Evolutionary conservation across 2,113 vertebrate species (phyloP), one percentile per base, ranked within the genome.

Genomic region (Numenius arquata): DNA sequence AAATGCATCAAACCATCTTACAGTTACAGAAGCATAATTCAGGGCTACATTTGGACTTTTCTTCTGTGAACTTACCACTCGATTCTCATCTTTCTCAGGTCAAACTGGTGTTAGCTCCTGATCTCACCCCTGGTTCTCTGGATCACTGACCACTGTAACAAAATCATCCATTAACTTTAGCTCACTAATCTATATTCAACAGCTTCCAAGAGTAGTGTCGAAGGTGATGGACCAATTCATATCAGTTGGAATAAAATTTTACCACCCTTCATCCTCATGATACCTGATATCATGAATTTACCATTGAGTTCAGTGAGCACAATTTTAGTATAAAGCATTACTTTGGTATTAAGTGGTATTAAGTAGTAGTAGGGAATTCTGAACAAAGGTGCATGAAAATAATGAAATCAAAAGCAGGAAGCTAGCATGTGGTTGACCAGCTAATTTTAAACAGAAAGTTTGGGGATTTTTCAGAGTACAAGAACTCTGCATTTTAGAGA

Each of bases 361-460:
- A 52, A 93, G 34, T 40, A 90, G 80, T 48, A 34, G 43, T 68
- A 65, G 43, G 29, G 43, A 88, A 63, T 78, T 72, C 68, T 84
- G 56, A 81, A 86, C 30, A 90, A 88, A 80, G 25, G 15, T 61
- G 15, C 10, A 19, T 55, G 62, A 70, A 93, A 93, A 97, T 65
- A 75, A 58, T 78, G 48, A 87, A 96, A 68, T 68, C 32, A 87
- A 81, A 95, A 89, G 58, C 67, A 95, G 70, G 89, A 84, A 95
- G 23, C 26, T 32, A 95, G 75, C n/a, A 75, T 0, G 23, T 68
- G 68, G 76, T 10, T 94, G 86, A 93, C 90, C 92, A 96, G 30
- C 36, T 96, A 93, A 90, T 89, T 95, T 95, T 80, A 93, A 85
- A 88, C 25, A 85, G 73, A 79, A 96, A 87, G 70, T 94, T 34